Conservation (phyloP, 2,113 vertebrate species). For the Protobothrops flavoviridis region DNA sequence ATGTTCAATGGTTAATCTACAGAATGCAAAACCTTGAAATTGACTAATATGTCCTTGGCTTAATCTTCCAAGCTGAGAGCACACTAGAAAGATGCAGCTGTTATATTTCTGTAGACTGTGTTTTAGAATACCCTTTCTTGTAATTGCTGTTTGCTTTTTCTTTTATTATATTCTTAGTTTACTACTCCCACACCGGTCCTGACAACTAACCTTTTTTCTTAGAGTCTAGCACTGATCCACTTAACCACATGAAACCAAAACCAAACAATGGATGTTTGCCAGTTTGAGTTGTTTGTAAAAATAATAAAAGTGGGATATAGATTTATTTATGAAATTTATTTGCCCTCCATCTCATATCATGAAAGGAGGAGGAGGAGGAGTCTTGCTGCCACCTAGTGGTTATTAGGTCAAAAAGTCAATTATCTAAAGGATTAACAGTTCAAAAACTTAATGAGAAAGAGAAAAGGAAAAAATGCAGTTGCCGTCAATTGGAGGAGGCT, state of each 20-base stretch:
- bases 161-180: not conserved
- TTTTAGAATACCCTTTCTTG: not conserved
- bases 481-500: not conserved
- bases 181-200: not conserved
- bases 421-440: not conserved
- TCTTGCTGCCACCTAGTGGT: not conserved
- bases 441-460: not conserved
- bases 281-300: not conserved
- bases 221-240: not conserved
- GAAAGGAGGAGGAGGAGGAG: not conserved
- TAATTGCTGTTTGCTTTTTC: not conserved
- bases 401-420: not conserved
- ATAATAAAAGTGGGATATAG: not conserved
- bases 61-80: not conserved
- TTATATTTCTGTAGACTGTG: not conserved
- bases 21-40: not conserved
- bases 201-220: not conserved
- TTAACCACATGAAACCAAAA: not conserved
- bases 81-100: not conserved
- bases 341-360: not conserved
- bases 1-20: not conserved
- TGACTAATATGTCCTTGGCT: not conserved
- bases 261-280: not conserved
- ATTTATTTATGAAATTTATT: not conserved
- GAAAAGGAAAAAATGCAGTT: not conserved